Percentiles rank a stretch among this genome's conserved stretches.
Conservation (phyloP, 2,888 invertebrate species). For the Spilarctia lutea region DNA sequence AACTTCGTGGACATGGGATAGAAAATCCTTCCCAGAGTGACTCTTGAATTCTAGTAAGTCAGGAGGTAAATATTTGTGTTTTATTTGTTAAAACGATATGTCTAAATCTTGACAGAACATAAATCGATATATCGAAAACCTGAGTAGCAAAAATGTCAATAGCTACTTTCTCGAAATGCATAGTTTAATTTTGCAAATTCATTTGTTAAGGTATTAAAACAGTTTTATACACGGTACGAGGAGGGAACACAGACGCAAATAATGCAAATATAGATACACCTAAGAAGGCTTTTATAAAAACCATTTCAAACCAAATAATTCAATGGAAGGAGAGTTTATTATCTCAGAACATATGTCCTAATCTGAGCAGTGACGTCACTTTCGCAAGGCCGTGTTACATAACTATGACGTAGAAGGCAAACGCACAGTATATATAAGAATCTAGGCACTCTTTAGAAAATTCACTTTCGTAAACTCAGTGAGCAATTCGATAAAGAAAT, state of each 20-base stretch:
- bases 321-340: conserved; percentile 11
- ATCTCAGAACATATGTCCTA: conserved; percentile 32
- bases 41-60: not conserved
- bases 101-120: too few species aligned
- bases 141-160: too few species aligned
- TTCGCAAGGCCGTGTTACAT: conserved; percentile 51
- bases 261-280: not conserved
- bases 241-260: not conserved
- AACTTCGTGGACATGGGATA: not conserved
- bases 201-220: too few species aligned
- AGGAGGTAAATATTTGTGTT: not conserved
- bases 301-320: not conserved
- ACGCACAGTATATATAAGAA: conserved; percentile 7
- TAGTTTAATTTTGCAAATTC: too few species aligned
- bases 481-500: conserved; percentile 16
- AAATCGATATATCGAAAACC: too few species aligned
- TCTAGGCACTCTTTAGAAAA: conserved; percentile 14
- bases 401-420: conserved; percentile 40
- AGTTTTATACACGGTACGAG: too few species aligned
- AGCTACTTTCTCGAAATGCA: too few species aligned
- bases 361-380: conserved; percentile 21
- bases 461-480: conserved; percentile 17
- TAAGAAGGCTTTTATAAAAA: not conserved
- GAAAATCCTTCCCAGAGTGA: not conserved
- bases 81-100: not conserved